A percentile compares a stretch with the other conserved stretches of the same genome.
Evolutionary conservation across 2,113 vertebrate genomes (phyloP).

Genomic region (Ifrita kowaldi): DNA sequence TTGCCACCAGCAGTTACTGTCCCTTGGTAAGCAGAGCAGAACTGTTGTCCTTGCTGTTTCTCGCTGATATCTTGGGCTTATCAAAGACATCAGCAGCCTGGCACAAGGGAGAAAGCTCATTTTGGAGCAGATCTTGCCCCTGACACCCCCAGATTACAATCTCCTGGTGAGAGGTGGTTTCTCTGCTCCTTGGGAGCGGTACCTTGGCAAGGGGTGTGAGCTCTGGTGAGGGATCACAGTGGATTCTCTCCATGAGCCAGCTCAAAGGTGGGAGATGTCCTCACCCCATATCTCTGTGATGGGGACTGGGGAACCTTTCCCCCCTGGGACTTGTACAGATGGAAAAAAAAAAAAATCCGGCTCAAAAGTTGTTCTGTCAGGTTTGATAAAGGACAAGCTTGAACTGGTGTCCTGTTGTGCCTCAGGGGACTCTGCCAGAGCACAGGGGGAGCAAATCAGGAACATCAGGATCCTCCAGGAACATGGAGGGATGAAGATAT

Average conservation of each 20-base stretch:
- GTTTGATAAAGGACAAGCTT: neutral
- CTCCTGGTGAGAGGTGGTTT: neutral
- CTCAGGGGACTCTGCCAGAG: neutral
- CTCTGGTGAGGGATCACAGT: too few species aligned
- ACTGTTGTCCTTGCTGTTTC: neutral
- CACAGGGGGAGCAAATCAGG: neutral
- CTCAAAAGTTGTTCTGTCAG: neutral
- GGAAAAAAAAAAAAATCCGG: neutral
- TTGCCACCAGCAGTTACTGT: neutral
- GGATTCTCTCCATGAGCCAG: neutral
- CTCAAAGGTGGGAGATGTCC: neutral
- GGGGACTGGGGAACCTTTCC: accelerated
- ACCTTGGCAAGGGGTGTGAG: neutral
- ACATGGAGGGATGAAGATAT: neutral
- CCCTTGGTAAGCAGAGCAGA: neutral
- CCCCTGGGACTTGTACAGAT: neutral
- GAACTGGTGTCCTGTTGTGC: neutral
- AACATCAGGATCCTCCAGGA: neutral
- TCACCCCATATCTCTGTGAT: neutral
- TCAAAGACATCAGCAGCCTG: neutral
- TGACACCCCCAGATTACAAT: neutral
- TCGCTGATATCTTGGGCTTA: neutral
- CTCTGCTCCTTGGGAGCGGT: neutral
- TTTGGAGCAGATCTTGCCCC: neutral
- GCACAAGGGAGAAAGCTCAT: neutral